A percentile compares a stretch with the other conserved stretches of the same genome.
phyloP scores from a whole-genome alignment of 2,797 vertebrate genomes.

The Sparidentex hasta region DNA sequence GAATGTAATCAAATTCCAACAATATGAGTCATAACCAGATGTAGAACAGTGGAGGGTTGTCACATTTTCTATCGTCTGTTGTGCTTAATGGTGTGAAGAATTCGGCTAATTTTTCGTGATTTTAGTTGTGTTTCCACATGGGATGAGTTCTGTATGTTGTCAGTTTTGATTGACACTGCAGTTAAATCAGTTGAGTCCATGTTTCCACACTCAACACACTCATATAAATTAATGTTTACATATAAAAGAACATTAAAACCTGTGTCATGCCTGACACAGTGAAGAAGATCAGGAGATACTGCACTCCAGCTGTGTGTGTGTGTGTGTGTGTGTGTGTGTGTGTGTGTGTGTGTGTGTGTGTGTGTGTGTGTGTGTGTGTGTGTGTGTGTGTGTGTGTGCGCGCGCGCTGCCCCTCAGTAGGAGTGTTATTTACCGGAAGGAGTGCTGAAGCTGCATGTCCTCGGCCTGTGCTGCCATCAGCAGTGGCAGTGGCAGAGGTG shows the following conservation, averaged over 20 bases:
- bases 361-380: not conserved
- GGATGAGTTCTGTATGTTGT: not conserved
- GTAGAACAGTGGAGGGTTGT: not conserved
- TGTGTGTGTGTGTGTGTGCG: constrained; percentile 2
- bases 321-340: not conserved
- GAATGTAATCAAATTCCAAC: not conserved
- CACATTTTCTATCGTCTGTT: not conserved
- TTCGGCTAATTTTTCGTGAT: not conserved
- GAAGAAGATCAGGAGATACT: not conserved
- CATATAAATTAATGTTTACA: not conserved
- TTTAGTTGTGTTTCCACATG: not conserved
- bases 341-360: constrained; percentile 14
- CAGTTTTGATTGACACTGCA: not conserved
- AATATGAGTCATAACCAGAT: not conserved
- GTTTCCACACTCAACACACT: not conserved
- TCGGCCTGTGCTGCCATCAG: constrained; percentile 68
- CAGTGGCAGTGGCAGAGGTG: constrained; percentile 38
- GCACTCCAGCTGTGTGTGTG: not conserved
- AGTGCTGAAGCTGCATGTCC: constrained; percentile 75
- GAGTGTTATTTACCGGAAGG: constrained; percentile 64
- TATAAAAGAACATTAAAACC: not conserved
- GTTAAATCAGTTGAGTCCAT: not conserved
- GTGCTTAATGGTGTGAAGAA: not conserved
- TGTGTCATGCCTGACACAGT: not conserved
- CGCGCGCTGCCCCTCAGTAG: constrained; percentile 16